These are phyloP conservation scores for Calameuta filiformis DNA, from an alignment of 2,888 invertebrate genomes.

Conservation along the genomic window DNA sequence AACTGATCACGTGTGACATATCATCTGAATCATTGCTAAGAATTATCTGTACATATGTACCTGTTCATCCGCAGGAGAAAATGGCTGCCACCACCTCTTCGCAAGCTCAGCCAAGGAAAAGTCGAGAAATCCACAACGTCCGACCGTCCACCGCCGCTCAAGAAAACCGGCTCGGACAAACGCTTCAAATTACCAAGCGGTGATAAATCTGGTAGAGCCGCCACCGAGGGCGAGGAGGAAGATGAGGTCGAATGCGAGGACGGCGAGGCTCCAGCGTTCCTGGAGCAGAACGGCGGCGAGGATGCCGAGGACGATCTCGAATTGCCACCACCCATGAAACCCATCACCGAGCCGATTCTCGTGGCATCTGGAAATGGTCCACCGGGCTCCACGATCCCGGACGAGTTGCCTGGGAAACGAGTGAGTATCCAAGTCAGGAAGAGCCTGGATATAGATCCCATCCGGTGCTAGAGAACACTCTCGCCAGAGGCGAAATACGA, in stretches of 20 bases:
- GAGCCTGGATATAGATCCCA: background rate
- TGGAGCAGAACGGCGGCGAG: slow-evolving; percentile 73
- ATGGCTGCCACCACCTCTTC: slow-evolving; percentile 88
- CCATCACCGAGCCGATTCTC: slow-evolving; percentile 80
- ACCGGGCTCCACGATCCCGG: slow-evolving; percentile 56
- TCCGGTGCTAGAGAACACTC: slow-evolving; percentile 32
- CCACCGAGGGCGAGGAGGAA: slow-evolving; percentile 65
- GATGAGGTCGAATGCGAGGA: slow-evolving; percentile 55
- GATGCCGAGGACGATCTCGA: slow-evolving; percentile 86
- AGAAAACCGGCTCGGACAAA: slow-evolving; percentile 86
- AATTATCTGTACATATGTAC: background rate
- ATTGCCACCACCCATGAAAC: slow-evolving; percentile 95
- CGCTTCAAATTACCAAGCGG: slow-evolving; percentile 77
- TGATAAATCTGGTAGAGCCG: slow-evolving; percentile 46
- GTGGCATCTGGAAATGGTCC: slow-evolving; percentile 61
- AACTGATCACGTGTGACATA: background rate
- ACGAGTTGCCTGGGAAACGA: slow-evolving; percentile 64
- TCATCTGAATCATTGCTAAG: background rate
- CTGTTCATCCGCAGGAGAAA: slow-evolving; percentile 75
- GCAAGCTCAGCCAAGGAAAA: slow-evolving; percentile 90
- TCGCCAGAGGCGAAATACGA: slow-evolving; percentile 44
- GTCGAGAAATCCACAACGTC: slow-evolving; percentile 76
- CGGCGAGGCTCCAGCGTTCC: slow-evolving; percentile 50
- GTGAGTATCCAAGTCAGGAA: slow-evolving; percentile 44
- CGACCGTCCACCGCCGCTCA: slow-evolving; percentile 70